Evolutionary conservation across 2,113 vertebrate species (phyloP), one percentile per base, ranked within the genome.

Genomic region (Cavia aperea): DNA sequence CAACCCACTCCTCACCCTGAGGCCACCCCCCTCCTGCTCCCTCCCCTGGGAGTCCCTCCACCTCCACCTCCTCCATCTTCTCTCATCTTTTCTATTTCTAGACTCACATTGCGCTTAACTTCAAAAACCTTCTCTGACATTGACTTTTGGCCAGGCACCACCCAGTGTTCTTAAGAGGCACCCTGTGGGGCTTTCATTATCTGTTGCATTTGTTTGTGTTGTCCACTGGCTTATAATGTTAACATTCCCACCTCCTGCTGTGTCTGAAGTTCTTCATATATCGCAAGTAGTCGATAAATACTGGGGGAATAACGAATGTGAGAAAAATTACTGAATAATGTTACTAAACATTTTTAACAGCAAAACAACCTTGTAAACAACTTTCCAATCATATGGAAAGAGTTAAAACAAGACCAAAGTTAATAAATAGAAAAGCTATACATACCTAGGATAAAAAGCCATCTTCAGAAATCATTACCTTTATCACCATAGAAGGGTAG

Each of bases 381-480:
- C 39, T 81, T 94, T 93, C 72, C 81, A 66, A 78, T 62, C 60
- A 66, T n/a, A 75, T 60, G 51, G 31, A 90, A 94, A 89, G 23
- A 7, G 7, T 63, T 68, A 21, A 93, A 39, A 14, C 26, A 94
- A 82, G 93, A 36, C 31, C 88, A 23, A 94, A 89, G 75, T 72
- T 88, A 93, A 88, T 70, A 95, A 93, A 93, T 84, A 83, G 87
- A 86, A 92, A 95, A 36, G 70, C 63, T 91, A 54, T 92, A 86
- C 90, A 88, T 92, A 94, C 94, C 56, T 83, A 75, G 49, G 66
- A 89, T 51, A 77, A 91, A 86, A 95, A 65, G 5, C n/a, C 77
- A 43, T 85, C 82, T 94, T 92, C 73, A 92, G 60, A 91, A 89
- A 91, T 86, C 39, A 88, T 94, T 66, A 82, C 5, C 65, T 33